Conservation (phyloP, 2,113 vertebrate genomes). For the Chiloscyllium plagiosum region DNA sequence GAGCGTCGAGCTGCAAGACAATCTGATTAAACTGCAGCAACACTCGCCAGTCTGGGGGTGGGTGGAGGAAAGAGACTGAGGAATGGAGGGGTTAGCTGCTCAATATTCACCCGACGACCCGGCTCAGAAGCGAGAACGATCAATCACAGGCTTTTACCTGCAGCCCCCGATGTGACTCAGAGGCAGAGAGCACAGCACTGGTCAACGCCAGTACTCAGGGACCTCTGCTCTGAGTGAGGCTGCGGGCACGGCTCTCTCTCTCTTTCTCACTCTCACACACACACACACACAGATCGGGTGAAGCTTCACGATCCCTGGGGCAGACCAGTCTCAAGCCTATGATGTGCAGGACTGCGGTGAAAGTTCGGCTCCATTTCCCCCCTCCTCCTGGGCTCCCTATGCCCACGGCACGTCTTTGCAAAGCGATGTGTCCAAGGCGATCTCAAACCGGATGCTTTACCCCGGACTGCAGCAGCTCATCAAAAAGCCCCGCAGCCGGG, state of each 20-base stretch:
- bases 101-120: conserved; percentile 8
- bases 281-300: not conserved
- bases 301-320: not conserved
- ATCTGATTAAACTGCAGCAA: not conserved
- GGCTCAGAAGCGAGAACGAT: not conserved
- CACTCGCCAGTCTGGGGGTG: not conserved
- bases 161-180: not conserved
- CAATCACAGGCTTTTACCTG: conserved; percentile 13
- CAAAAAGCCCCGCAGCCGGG: not conserved
- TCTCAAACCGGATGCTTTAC: not conserved
- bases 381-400: not conserved
- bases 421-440: not conserved
- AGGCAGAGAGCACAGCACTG: not conserved
- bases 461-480: not conserved
- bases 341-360: not conserved
- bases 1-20: not conserved
- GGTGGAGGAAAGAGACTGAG: not conserved
- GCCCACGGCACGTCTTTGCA: not conserved
- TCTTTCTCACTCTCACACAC: not conserved
- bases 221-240: not conserved
- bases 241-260: not conserved
- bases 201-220: too few species aligned
- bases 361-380: not conserved
- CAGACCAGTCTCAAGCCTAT: not conserved
- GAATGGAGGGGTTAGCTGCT: not conserved